Percentiles rank a stretch among this genome's conserved stretches.
These are phyloP conservation scores for Sebastes hubbsi DNA, from an alignment of 2,797 vertebrate species.

Conservation along the genomic window DNA sequence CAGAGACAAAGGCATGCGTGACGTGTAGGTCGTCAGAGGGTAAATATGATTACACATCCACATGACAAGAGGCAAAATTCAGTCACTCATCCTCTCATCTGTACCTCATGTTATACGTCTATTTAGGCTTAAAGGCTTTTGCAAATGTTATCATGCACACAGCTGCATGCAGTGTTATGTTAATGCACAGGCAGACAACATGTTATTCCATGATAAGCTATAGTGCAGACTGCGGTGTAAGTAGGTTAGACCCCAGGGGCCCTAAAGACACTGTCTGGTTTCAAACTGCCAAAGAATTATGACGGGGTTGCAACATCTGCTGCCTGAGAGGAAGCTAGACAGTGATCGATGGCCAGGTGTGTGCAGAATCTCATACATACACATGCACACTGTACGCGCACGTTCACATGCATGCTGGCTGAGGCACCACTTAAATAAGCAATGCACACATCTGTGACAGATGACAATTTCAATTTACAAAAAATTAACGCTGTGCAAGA, in stretches of 20 bases:
- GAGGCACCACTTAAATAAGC: conserved; percentile 52
- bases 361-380: conserved; percentile 13
- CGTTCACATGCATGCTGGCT: conserved; percentile 10
- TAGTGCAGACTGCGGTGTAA: conserved; percentile 59
- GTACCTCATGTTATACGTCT: background rate
- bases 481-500: conserved; percentile 11
- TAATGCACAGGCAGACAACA: conserved; percentile 46
- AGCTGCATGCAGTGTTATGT: conserved; percentile 9
- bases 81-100: background rate
- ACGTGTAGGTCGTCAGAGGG: background rate
- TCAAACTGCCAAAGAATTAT: conserved; percentile 83
- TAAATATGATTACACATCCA: background rate
- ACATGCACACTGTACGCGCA: conserved; percentile 8
- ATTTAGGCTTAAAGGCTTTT: background rate
- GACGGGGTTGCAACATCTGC: conserved; percentile 82
- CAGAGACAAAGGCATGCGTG: background rate
- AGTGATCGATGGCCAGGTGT: conserved; percentile 85
- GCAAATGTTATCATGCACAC: background rate
- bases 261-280: conserved; percentile 72
- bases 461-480: conserved; percentile 48
- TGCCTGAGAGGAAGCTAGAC: conserved; percentile 71
- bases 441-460: conserved; percentile 52
- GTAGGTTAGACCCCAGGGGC: conserved; percentile 77
- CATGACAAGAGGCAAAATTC: background rate
- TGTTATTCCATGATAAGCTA: conserved; percentile 38